Evolutionary conservation across 2,113 vertebrate species (phyloP).

Genomic region (Leptobrachium ailaonicum): DNA sequence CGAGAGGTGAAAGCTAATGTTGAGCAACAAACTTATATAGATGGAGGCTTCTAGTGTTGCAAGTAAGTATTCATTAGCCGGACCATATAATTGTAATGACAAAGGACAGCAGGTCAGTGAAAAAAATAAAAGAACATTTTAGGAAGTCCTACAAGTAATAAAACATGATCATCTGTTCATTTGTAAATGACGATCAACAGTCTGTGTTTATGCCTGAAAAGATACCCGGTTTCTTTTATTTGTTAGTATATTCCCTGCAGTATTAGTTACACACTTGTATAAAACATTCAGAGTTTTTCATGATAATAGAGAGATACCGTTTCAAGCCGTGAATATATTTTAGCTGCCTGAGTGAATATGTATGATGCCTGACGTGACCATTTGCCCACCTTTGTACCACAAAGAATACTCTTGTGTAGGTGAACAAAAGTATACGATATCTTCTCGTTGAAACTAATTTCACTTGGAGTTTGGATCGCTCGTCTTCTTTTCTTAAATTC

Average conservation of each 20-base stretch:
- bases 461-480: not conserved
- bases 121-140: conserved; percentile 56
- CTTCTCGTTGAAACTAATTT: conserved; percentile 38
- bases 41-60: conserved; percentile 55
- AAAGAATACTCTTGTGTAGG: conserved; percentile 53
- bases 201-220: conserved; percentile 54
- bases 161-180: conserved; percentile 56
- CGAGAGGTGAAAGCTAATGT: conserved; percentile 23
- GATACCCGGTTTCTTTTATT: conserved; percentile 58
- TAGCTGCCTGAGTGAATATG: conserved; percentile 56
- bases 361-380: conserved; percentile 51
- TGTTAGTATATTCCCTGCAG: conserved; percentile 59
- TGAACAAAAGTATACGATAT: conserved; percentile 46
- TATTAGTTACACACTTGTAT: conserved; percentile 59
- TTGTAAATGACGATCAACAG: conserved; percentile 51
- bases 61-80: conserved; percentile 56
- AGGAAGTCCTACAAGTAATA: conserved; percentile 54
- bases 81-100: conserved; percentile 43
- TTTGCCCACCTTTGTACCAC: conserved; percentile 51
- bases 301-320: conserved; percentile 53
- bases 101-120: conserved; percentile 54
- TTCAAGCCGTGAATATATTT: conserved; percentile 65
- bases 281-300: conserved; percentile 60
- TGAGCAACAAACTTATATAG: conserved; percentile 49
- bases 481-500: not conserved